These are phyloP conservation scores for Coilia nasus DNA, from an alignment of 2,797 vertebrate species.

Conservation along the genomic window DNA sequence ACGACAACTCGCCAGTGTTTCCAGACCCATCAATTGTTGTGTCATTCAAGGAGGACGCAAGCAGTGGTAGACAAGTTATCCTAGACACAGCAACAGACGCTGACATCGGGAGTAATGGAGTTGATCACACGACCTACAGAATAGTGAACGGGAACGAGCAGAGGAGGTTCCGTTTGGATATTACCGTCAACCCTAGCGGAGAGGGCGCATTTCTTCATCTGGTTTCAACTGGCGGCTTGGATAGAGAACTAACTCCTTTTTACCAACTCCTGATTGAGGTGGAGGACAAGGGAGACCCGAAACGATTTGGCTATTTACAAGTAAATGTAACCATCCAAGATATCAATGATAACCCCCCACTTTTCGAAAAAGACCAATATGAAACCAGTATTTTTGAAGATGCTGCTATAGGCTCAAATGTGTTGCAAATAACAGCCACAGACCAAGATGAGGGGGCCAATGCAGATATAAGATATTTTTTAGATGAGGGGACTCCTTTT, in stretches of 20 bases:
- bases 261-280: constrained; percentile 94
- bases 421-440: constrained; percentile 87
- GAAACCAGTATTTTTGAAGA: constrained; percentile 89
- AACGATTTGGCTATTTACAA: constrained; percentile 88
- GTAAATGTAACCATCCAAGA: constrained; percentile 97
- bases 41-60: constrained; percentile 95
- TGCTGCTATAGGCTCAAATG: constrained; percentile 84
- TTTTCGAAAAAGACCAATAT: constrained; percentile 88
- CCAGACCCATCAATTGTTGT: constrained; percentile 92
- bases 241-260: constrained; percentile 85
- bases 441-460: constrained; percentile 94
- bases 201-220: constrained; percentile 97
- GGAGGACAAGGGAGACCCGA: constrained; percentile 94
- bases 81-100: constrained; percentile 95
- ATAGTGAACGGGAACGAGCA: constrained; percentile 92
- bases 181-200: constrained; percentile 97
- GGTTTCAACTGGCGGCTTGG: constrained; percentile 90
- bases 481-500: constrained; percentile 90
- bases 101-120: constrained; percentile 92
- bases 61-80: constrained; percentile 93
- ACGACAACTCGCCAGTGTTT: constrained; percentile 95
- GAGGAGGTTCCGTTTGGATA: constrained; percentile 90
- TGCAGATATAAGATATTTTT: constrained; percentile 87
- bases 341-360: constrained; percentile 94
- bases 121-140: constrained; percentile 93